Percentiles rank a stretch among this genome's conserved stretches.
phyloP scores from a whole-genome alignment of 2,888 invertebrate genomes.

The Halocaridina rubra region DNA sequence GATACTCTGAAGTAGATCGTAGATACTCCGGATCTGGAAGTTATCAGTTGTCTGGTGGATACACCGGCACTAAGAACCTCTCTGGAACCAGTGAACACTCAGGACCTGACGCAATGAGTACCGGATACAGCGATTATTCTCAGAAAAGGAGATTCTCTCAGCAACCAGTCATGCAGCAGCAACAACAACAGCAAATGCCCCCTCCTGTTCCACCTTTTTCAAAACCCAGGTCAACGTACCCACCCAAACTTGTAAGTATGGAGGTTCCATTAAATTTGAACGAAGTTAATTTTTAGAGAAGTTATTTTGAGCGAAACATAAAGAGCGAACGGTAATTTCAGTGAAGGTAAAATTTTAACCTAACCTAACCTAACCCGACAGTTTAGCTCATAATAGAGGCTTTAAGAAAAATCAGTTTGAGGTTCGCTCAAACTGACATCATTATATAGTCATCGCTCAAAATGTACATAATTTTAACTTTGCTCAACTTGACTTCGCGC shows the following conservation, averaged over 20 bases:
- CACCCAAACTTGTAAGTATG: conserved; percentile 34
- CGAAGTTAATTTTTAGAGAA: no score
- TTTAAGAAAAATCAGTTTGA: no score
- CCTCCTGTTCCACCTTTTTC: conserved; percentile 53
- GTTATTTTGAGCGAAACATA: no score
- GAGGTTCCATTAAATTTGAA: no score
- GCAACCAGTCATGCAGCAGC: neutral
- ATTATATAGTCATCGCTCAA: no score
- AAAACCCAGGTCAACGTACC: conserved; percentile 36
- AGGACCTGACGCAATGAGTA: neutral
- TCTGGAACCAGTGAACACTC: neutral
- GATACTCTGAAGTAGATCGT: no score
- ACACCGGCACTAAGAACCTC: neutral
- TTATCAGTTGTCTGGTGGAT: neutral
- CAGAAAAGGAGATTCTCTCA: neutral
- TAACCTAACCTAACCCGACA: neutral
- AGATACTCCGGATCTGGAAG: neutral
- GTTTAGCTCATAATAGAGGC: neutral
- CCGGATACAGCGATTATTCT: neutral
- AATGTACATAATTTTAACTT: no score
- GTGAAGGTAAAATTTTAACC: no score
- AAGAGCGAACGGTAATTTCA: no score
- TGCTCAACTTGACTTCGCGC: no score
- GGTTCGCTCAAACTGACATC: no score
- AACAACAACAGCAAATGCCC: conserved; percentile 44